Evolutionary conservation across 2,113 vertebrate species (phyloP), one percentile per base, ranked within the genome.

Genomic region (Regulus satrapa): DNA sequence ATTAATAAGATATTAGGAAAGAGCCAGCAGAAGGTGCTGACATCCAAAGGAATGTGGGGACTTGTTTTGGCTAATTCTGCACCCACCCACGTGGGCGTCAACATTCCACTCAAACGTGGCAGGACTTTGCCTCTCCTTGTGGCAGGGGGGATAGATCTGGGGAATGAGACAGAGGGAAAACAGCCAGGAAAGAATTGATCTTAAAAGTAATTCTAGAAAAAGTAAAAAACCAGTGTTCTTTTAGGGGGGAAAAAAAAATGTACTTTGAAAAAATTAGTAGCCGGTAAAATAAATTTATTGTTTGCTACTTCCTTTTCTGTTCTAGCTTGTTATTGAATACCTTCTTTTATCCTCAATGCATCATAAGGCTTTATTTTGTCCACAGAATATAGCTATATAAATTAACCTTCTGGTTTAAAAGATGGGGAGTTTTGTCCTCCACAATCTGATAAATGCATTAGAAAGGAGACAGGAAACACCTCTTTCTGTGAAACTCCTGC

Each of bases 61-160:
- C 81, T 89, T 96, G 92, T 96, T 92, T 94, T 96, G 92, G 91
- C 92, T 95, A 94, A 96, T 96, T 97, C 81, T 94, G 64, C 78
- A 89, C 87, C 75, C 89, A 95, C 67, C 54, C 67, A 88, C 1
- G 1, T 87, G 78, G 91, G 89, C 4, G 41, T 97, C 75, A 80
- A 85, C 86, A 94, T 96, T 95, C 92, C 89, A 79, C 41, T 92
- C 61, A 67, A 90, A 88, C 1, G 2, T 81, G 55, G 89, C 34
- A 85, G 91, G 81, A 68, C 73, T 92, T 92, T 90, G 78, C 40
- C 21, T 89, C 49, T 94, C 41, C 34, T 94, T 3, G 2, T 75
- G 73, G 79, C 5, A 6, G 5, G 6, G 24, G 56, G 7, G 4
- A 59, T 73, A 72, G 40, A 72, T 73, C 10, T 72, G 43, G 24